A percentile compares a stretch with the other conserved stretches of the same genome.
These are phyloP conservation scores for Corythoichthys intestinalis DNA, from an alignment of 2,113 vertebrate species.

Conservation along the genomic window DNA sequence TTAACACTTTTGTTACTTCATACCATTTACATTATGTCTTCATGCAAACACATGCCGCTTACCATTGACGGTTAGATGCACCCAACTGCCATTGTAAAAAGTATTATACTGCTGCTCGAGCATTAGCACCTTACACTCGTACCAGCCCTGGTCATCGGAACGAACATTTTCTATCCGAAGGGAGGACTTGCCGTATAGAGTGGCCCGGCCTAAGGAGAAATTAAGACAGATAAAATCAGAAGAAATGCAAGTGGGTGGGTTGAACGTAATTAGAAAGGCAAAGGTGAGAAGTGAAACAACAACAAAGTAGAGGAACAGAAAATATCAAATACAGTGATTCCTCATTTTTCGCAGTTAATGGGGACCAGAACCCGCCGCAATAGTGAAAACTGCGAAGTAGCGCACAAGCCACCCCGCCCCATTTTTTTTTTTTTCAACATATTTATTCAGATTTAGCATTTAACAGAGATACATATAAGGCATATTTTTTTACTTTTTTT, in stretches of 20 bases:
- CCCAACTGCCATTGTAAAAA: conserved; percentile 99
- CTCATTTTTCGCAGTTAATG: no score
- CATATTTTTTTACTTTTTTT: no score
- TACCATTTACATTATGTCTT: neutral
- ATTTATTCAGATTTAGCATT: no score
- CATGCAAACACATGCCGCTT: conserved; percentile 38
- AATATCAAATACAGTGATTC: neutral
- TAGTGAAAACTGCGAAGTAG: no score
- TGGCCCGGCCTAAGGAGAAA: conserved; percentile 81
- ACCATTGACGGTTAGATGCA: conserved; percentile 96
- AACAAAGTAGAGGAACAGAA: neutral
- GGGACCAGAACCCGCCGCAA: no score
- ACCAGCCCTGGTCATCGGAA: conserved; percentile 98
- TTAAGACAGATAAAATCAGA: conserved; percentile 13
- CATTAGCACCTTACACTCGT: conserved; percentile 96
- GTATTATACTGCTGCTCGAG: conserved; percentile 96
- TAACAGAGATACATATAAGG: no score
- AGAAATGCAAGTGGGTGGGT: conserved; percentile 7
- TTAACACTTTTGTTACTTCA: neutral
- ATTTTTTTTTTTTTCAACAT: no score
- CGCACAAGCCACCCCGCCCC: no score
- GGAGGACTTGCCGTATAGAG: conserved; percentile 92
- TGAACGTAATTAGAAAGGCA: conserved; percentile 19
- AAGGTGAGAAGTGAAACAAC: conserved; percentile 12
- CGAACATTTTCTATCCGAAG: conserved; percentile 91